These are phyloP conservation scores for Tachycineta bicolor DNA, from an alignment of 2,113 vertebrate genomes.

Conservation along the genomic window DNA sequence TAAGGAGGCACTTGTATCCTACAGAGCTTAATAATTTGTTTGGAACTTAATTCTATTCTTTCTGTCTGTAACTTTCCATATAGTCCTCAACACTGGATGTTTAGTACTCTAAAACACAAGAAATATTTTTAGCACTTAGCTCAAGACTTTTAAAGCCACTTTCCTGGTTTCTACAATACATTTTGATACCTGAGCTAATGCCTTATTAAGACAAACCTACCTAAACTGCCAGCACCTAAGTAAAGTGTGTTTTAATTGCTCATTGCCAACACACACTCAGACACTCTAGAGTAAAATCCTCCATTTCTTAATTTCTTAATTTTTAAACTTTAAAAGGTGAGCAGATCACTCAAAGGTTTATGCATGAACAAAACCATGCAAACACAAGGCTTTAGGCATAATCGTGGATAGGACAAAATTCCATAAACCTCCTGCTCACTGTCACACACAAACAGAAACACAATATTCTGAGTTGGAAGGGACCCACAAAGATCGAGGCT, in stretches of 20 bases:
- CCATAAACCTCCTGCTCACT: accelerated
- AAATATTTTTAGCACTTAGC: neutral
- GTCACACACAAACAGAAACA: neutral
- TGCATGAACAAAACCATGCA: neutral
- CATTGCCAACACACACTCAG: accelerated
- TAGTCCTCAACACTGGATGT: neutral
- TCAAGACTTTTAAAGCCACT: neutral
- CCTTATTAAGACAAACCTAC: neutral
- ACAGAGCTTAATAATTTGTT: neutral
- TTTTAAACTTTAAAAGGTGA: neutral
- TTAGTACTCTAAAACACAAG: neutral
- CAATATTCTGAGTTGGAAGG: neutral
- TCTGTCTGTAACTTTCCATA: neutral
- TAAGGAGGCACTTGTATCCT: neutral
- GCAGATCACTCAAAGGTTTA: neutral
- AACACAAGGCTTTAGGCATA: accelerated
- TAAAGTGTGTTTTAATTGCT: neutral
- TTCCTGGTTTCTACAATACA: neutral
- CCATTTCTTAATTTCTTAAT: neutral
- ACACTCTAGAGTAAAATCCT: neutral
- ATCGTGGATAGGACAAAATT: neutral
- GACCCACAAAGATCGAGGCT: neutral
- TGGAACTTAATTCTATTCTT: neutral
- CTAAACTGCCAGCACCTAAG: neutral
- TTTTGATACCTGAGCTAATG: neutral